Evolutionary conservation across 1,140 invertebrate genomes (phyloP).

Genomic region (Oreohelix idahoensis): DNA sequence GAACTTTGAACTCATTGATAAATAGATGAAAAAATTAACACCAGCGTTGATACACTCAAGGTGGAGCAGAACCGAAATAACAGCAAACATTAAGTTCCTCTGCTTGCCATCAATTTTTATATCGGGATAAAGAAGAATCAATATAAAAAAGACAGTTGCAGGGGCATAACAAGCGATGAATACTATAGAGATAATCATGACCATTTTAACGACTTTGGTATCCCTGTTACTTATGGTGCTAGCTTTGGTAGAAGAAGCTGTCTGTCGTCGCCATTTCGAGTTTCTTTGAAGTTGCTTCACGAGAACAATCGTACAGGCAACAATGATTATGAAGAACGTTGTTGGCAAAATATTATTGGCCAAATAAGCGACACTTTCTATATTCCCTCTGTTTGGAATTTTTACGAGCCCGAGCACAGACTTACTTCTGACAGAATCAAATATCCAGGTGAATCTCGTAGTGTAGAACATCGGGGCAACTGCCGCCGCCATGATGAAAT

Average conservation of each 20-base stretch:
- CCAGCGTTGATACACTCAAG: neutral
- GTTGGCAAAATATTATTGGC: neutral
- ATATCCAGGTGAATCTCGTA: neutral
- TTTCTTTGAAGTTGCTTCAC: neutral
- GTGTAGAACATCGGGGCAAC: neutral
- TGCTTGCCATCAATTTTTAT: neutral
- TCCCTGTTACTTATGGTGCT: neutral
- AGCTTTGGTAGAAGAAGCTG: neutral
- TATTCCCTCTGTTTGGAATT: neutral
- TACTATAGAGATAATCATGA: neutral
- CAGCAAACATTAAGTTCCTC: neutral
- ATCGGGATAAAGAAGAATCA: neutral
- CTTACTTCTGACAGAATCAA: slow-evolving; percentile 8
- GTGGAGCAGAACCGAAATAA: neutral
- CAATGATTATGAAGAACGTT: neutral
- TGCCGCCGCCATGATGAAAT: neutral
- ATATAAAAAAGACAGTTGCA: neutral
- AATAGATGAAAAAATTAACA: neutral
- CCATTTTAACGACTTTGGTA: neutral
- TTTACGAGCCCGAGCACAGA: neutral
- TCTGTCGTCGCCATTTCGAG: neutral
- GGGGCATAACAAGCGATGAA: neutral
- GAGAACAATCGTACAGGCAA: neutral
- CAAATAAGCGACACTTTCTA: neutral
- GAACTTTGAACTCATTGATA: neutral